Evolutionary conservation across 2,113 vertebrate species (phyloP).

Genomic region (Hemicordylus capensis): DNA sequence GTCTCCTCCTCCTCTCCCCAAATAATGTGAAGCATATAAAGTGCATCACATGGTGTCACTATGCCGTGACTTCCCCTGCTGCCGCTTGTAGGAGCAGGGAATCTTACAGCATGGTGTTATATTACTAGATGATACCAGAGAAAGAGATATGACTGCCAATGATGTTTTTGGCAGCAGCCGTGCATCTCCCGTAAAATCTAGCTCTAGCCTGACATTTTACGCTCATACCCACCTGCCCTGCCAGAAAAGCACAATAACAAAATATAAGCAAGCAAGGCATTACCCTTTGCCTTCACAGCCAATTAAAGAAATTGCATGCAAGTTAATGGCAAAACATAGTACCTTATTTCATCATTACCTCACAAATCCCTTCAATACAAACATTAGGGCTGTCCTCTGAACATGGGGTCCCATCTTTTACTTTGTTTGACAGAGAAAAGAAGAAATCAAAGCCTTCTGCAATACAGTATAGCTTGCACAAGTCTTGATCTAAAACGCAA

Average conservation of each 20-base stretch:
- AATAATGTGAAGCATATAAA: neutral
- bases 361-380: conserved; percentile 89
- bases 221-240: too few species aligned
- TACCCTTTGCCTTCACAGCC: neutral
- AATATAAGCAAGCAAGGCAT: too few species aligned
- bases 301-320: neutral
- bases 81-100: neutral
- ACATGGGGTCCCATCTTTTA: conserved; percentile 89
- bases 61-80: neutral
- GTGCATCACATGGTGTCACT: neutral
- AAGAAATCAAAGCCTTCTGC: conserved; percentile 94
- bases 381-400: conserved; percentile 83
- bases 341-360: conserved; percentile 78
- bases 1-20: neutral
- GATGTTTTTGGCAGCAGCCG: neutral
- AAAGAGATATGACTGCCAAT: too few species aligned
- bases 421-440: conserved; percentile 92
- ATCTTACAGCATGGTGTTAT: neutral
- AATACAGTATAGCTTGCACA: conserved; percentile 92
- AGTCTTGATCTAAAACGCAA: conserved; percentile 84
- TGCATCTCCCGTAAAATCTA: neutral
- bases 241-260: neutral
- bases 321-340: conserved; percentile 1
- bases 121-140: neutral
- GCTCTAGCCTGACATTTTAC: neutral